Evolutionary conservation across 2,113 vertebrate genomes (phyloP).

Genomic region (Synodontis membranacea): DNA sequence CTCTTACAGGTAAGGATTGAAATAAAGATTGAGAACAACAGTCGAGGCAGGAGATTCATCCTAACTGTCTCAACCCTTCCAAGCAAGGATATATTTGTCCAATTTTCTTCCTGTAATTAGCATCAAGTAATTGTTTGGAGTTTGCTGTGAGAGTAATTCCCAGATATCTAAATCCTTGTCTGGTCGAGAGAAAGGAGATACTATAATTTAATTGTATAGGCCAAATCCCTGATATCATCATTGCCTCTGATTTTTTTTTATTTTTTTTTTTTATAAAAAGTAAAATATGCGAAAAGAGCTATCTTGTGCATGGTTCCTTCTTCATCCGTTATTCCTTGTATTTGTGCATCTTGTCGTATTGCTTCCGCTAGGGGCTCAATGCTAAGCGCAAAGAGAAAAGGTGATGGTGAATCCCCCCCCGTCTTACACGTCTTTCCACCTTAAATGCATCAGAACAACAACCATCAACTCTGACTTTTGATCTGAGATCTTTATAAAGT

Average conservation of each 20-base stretch:
- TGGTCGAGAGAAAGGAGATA: background rate
- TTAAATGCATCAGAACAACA: no score
- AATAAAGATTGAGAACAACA: background rate
- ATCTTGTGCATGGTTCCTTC: background rate
- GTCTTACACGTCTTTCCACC: no score
- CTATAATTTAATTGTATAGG: background rate
- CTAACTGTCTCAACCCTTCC: background rate
- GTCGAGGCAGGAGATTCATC: background rate
- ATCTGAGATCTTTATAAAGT: no score
- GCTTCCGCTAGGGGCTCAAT: no score
- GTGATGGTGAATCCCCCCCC: no score
- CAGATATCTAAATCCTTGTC: background rate
- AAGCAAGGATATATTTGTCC: background rate
- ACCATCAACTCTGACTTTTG: no score
- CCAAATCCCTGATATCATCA: background rate
- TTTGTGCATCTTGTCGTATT: no score
- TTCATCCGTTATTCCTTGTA: background rate
- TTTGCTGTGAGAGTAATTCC: no score
- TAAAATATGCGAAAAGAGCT: background rate
- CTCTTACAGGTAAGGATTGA: background rate
- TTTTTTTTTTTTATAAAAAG: background rate
- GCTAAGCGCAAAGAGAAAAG: no score
- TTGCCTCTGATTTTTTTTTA: background rate
- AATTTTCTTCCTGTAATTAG: no score
- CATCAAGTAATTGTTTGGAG: no score